Percentiles rank a stretch among this genome's conserved stretches.
Conservation (phyloP, 2,888 invertebrate genomes). For the Idaea straminata region DNA sequence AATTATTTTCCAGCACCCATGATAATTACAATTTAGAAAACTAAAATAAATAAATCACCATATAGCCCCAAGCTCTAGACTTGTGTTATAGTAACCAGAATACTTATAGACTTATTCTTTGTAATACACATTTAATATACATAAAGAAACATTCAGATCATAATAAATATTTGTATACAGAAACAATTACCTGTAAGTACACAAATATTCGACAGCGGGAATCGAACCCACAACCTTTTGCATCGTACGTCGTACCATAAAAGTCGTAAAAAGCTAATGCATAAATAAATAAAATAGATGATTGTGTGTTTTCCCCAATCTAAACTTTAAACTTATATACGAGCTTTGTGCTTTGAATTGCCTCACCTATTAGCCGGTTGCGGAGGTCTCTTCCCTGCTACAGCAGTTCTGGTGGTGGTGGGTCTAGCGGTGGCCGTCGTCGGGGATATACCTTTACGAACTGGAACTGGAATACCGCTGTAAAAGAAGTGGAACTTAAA, state of each 20-base stretch:
- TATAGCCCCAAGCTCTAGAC: too few species aligned
- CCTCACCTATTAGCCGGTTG: conserved; percentile 65
- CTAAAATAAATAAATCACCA: too few species aligned
- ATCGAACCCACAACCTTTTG: not conserved
- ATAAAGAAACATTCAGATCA: too few species aligned
- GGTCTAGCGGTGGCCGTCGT: conserved; percentile 56
- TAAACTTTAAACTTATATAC: not conserved
- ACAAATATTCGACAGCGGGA: too few species aligned
- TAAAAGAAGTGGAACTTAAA: conserved; percentile 8
- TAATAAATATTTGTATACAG: too few species aligned
- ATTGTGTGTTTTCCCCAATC: too few species aligned
- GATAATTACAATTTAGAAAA: not conserved
- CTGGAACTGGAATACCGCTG: conserved; percentile 80
- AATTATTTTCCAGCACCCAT: not conserved
- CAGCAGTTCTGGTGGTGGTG: conserved; percentile 35
- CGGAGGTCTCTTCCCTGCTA: conserved; percentile 56
- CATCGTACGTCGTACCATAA: too few species aligned
- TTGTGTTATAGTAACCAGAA: too few species aligned
- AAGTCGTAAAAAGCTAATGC: not conserved
- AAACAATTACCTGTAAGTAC: too few species aligned
- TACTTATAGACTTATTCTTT: too few species aligned
- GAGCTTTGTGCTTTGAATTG: not conserved
- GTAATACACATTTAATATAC: too few species aligned
- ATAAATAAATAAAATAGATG: too few species aligned
- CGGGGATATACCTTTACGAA: conserved; percentile 67